A percentile compares a stretch with the other conserved stretches of the same genome.
These are phyloP conservation scores for Dicyrtoma fusca DNA, from an alignment of 2,888 invertebrate species.

Conservation along the genomic window DNA sequence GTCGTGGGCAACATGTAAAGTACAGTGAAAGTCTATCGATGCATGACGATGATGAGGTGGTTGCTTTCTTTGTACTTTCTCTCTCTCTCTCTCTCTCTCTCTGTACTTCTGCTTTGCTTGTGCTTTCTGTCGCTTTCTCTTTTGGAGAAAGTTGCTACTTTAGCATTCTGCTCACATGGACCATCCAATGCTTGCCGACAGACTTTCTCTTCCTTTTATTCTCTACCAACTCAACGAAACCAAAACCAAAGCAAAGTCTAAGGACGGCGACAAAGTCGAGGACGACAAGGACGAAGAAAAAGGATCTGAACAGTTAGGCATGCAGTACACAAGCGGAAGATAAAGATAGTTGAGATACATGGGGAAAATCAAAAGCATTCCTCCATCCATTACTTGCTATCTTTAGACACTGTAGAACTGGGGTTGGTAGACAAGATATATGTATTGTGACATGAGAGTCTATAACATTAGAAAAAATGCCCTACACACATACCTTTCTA, in stretches of 20 bases:
- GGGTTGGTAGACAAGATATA: too few species aligned
- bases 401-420: too few species aligned
- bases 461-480: too few species aligned
- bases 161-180: not conserved
- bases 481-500: too few species aligned
- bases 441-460: too few species aligned
- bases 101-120: constrained; percentile 6
- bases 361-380: not conserved
- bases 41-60: constrained; percentile 25
- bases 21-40: constrained; percentile 20
- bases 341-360: not conserved
- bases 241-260: not conserved
- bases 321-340: too few species aligned
- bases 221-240: not conserved
- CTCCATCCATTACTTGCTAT: too few species aligned
- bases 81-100: constrained; percentile 17
- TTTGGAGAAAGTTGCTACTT: constrained; percentile 10
- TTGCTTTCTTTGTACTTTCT: constrained; percentile 34
- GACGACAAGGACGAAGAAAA: not conserved
- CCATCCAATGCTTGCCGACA: constrained; percentile 19
- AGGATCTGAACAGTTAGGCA: too few species aligned
- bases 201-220: constrained; percentile 31
- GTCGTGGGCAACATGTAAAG: constrained; percentile 16
- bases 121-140: constrained; percentile 22
- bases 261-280: too few species aligned